A percentile compares a stretch with the other conserved stretches of the same genome.
Conservation (phyloP, 2,113 vertebrate genomes). For the Bambusicola thoracicus region DNA sequence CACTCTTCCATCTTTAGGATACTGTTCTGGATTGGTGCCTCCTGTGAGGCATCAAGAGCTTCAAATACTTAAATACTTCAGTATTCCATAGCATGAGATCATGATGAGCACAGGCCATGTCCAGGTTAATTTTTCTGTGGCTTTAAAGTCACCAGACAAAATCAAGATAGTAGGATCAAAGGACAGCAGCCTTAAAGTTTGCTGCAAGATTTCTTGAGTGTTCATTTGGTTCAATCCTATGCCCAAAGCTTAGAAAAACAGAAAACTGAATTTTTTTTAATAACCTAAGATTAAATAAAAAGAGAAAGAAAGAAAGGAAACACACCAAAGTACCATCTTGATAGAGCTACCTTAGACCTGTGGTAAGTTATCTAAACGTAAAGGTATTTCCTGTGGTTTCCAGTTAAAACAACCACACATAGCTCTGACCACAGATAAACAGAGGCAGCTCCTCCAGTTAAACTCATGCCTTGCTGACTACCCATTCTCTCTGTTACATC, state of each 20-base stretch:
- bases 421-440: not conserved
- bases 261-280: not conserved
- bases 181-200: not conserved
- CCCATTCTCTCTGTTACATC: not conserved
- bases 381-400: slow-evolving; percentile 15
- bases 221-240: not conserved
- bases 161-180: not conserved
- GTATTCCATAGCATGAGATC: not conserved
- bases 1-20: not conserved
- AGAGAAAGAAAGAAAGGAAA: not conserved
- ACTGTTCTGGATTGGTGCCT: not conserved
- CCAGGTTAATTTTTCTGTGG: not conserved
- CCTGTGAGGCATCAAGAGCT: not conserved
- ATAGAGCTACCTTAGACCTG: not conserved
- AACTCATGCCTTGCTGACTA: not conserved
- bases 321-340: not conserved
- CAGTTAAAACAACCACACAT: not conserved
- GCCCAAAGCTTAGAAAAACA: not conserved
- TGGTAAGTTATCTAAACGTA: not conserved
- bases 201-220: not conserved
- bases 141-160: not conserved
- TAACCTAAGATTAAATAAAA: not conserved
- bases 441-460: not conserved
- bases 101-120: not conserved
- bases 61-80: not conserved